phyloP scores from a whole-genome alignment of 2,888 invertebrate genomes.

The Parnassius glacialis region DNA sequence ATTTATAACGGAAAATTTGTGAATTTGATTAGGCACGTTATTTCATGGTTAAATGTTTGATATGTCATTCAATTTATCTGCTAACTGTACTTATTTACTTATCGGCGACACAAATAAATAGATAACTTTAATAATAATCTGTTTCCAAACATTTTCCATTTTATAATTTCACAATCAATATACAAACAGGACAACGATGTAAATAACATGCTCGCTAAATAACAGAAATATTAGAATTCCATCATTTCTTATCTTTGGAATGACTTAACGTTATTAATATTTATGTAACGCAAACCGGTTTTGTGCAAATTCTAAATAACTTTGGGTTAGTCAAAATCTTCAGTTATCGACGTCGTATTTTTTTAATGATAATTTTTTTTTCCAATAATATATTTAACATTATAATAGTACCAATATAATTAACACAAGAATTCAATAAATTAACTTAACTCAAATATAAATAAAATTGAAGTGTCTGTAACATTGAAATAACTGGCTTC shows the following conservation, averaged over 20 bases:
- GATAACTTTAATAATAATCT: slow-evolving; percentile 6
- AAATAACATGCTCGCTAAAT: slow-evolving; percentile 6
- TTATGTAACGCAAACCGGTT: too few relatives aligned
- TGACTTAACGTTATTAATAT: neutral
- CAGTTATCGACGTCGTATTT: too few relatives aligned
- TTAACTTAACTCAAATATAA: too few relatives aligned
- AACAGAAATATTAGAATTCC: slow-evolving; percentile 7
- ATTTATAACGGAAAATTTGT: too few relatives aligned
- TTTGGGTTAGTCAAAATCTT: too few relatives aligned
- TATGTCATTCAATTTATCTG: slow-evolving; percentile 16
- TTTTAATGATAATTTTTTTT: too few relatives aligned
- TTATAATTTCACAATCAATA: slow-evolving; percentile 12
- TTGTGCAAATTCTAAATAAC: too few relatives aligned
- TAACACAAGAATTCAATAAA: too few relatives aligned
- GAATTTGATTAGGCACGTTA: neutral
- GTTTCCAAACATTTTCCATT: slow-evolving; percentile 12
- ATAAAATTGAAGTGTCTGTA: too few relatives aligned
- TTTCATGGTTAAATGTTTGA: slow-evolving; percentile 13
- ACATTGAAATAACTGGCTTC: too few relatives aligned
- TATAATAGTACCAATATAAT: too few relatives aligned
- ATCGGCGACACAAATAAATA: slow-evolving; percentile 9
- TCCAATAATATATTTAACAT: too few relatives aligned
- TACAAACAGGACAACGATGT: slow-evolving; percentile 14
- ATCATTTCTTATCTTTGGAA: slow-evolving; percentile 2
- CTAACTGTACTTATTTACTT: slow-evolving; percentile 14